Conservation (phyloP, 1,140 invertebrate genomes). For the Diachasmimorpha longicaudata region DNA sequence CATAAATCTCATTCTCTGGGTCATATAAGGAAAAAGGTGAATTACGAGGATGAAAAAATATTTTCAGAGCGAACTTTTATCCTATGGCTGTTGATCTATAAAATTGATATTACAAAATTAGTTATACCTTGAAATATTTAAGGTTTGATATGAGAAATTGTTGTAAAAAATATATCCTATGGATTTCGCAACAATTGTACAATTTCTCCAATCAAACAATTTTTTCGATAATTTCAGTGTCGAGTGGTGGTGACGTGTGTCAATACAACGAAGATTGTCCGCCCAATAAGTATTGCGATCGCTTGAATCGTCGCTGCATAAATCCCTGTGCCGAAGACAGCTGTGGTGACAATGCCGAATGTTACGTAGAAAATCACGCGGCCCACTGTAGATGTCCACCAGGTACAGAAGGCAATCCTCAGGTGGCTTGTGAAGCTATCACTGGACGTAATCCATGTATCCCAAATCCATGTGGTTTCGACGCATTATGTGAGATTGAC, state of each 20-base stretch:
- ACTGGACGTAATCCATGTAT: slow-evolving; percentile 74
- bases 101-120: not conserved
- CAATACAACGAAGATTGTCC: slow-evolving; percentile 91
- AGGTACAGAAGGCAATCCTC: slow-evolving; percentile 81
- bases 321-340: slow-evolving; percentile 83
- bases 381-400: slow-evolving; percentile 78
- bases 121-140: no score
- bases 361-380: slow-evolving; percentile 77
- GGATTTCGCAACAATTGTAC: not conserved
- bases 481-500: slow-evolving; percentile 84
- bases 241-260: slow-evolving; percentile 74
- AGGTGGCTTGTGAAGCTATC: slow-evolving; percentile 71
- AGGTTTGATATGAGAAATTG: no score
- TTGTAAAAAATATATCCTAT: not conserved
- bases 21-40: no score
- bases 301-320: slow-evolving; percentile 80
- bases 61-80: no score
- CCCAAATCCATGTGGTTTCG: slow-evolving; percentile 83
- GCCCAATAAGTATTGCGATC: slow-evolving; percentile 79
- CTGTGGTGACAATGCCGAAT: slow-evolving; percentile 85
- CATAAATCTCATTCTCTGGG: not conserved
- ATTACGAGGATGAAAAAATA: no score
- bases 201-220: not conserved
- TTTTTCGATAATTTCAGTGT: slow-evolving; percentile 61
- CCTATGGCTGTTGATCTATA: no score